These are phyloP conservation scores for Glaucopsyche alexis DNA, from an alignment of 2,888 invertebrate species.

Conservation along the genomic window DNA sequence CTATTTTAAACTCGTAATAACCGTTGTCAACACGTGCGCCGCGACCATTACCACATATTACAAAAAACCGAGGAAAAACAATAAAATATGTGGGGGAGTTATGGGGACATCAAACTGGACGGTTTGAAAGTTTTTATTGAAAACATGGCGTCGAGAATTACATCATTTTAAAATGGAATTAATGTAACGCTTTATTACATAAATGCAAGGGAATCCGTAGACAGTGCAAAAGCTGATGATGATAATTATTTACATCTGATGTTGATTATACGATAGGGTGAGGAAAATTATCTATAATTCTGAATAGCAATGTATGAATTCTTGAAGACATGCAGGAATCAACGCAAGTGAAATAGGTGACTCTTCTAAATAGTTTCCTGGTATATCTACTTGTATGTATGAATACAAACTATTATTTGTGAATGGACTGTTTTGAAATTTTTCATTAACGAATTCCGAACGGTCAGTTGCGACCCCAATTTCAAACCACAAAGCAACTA, in stretches of 20 bases:
- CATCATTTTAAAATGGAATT: neutral
- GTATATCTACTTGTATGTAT: neutral
- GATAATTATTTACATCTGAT: no score
- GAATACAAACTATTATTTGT: neutral
- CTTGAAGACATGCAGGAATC: neutral
- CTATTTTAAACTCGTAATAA: slow-evolving; percentile 80
- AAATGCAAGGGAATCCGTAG: no score
- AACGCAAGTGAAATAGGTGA: neutral
- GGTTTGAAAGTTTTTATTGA: slow-evolving; percentile 66
- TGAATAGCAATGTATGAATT: neutral
- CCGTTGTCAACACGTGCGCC: slow-evolving; percentile 76
- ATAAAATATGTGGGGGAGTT: slow-evolving; percentile 59
- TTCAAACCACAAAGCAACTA: slow-evolving; percentile 58
- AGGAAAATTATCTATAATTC: no score
- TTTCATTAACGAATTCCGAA: slow-evolving; percentile 62
- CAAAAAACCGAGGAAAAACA: slow-evolving; percentile 77
- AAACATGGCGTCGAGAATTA: slow-evolving; percentile 41
- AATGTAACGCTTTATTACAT: no score
- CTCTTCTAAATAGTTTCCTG: neutral
- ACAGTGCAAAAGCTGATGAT: no score
- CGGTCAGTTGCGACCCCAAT: slow-evolving; percentile 49
- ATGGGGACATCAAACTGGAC: slow-evolving; percentile 56
- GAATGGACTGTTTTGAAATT: slow-evolving; percentile 41
- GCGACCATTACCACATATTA: slow-evolving; percentile 79
- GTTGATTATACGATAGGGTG: no score